Base-by-base conservation (phyloP, 2,888 invertebrate species). In the Beris morrisii region DNA sequence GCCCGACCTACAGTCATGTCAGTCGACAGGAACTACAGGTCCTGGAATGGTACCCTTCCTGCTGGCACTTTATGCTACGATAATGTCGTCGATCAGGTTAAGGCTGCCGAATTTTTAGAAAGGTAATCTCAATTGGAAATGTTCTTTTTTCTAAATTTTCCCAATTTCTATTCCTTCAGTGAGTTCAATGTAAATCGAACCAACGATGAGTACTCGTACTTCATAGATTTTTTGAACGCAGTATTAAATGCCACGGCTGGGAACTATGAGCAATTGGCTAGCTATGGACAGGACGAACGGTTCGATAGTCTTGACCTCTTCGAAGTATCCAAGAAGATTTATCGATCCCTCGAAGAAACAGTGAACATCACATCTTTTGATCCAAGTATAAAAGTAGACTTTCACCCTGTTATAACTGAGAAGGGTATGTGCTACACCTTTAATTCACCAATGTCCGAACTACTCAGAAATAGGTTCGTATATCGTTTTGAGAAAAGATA, bases 371-470 rank as follows among this genome's bases (percentile, higher is more conserved):
- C 61, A 43, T 59, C 56, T 15, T 44, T 28, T 54, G 38, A 66
- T 61, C 15, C 59, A 30, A 28, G 45, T 13, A 9, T 32, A 44
- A n/a, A 30, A 50, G 5, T 59, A 31, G 13, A 66, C 46, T 11
- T 69, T 31, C 38, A 58, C 45, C 63, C 58, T 0, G 80, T 85
- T 4, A 82, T 87, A 77, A 86, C 86, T 0, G 88, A 88, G 72
- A 75, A 81, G 28, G 88, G 88, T 0, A 77, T 83, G 0, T 88
- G 88, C 71, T 84, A 84, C 72, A 80, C 82, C 4, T 82, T 84
- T 45, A 87, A 87, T 73, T 85, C 86, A 0, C 72, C 64, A 0
- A n/a, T 67, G 9, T 32, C 56, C n/a, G 50, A 30, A 12, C n/a
- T 65, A 5, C 11, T 64, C 28, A 55, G 59, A n/a, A 52, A 54